phyloP scores from a whole-genome alignment of 2,888 invertebrate species.

The Rhabditophanes sp. region DNA sequence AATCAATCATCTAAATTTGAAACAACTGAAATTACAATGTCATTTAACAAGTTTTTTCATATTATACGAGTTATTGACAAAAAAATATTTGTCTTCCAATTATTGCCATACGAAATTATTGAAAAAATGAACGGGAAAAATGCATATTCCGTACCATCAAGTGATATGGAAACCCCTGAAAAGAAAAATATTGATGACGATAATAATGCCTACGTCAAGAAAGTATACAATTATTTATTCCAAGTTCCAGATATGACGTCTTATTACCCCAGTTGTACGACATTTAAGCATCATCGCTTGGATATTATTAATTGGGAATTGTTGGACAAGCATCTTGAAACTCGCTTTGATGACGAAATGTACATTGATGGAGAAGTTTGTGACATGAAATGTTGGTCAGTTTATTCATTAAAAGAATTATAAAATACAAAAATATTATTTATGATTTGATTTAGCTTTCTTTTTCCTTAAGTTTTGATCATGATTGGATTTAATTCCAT shows the following conservation, averaged over 20 bases:
- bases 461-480: too few relatives aligned
- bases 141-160: too few relatives aligned
- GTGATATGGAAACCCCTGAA: conserved; percentile 2
- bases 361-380: too few relatives aligned
- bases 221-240: conserved; percentile 15
- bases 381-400: too few relatives aligned
- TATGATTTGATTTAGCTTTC: too few relatives aligned
- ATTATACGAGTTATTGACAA: not conserved
- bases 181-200: conserved; percentile 2
- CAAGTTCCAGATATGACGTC: conserved; percentile 33
- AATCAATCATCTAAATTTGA: conserved; percentile 1
- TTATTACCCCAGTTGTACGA: conserved; percentile 26
- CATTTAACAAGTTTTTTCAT: not conserved
- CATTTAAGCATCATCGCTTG: conserved; percentile 33
- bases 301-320: conserved; percentile 37
- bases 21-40: not conserved
- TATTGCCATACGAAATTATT: too few relatives aligned
- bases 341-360: conserved; percentile 28
- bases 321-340: conserved; percentile 23
- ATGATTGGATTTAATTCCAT: too few relatives aligned
- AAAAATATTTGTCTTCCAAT: conserved; percentile 1
- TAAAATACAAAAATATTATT: too few relatives aligned
- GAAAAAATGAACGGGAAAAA: too few relatives aligned
- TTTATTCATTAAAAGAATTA: too few relatives aligned
- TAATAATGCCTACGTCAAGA: conserved; percentile 9